Conservation (phyloP, 2,888 invertebrate genomes). For the Ariolimax columbianus region DNA sequence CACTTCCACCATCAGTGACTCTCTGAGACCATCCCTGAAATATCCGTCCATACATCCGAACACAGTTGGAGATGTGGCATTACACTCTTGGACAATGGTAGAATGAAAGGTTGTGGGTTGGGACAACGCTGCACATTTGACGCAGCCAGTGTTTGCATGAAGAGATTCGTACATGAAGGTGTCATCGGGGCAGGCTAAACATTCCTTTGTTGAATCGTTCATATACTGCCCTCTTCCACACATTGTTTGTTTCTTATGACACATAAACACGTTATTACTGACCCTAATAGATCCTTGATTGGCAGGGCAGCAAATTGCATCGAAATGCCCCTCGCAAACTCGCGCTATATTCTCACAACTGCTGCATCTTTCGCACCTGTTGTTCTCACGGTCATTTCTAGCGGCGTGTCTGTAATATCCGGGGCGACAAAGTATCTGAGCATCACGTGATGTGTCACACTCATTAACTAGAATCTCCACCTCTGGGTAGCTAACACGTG, state of each 20-base stretch:
- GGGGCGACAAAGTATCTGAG: not conserved
- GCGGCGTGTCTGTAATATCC: slow-evolving; percentile 22
- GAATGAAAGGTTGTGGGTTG: not conserved
- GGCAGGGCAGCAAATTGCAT: not conserved
- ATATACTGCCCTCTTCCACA: not conserved
- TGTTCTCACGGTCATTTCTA: not conserved
- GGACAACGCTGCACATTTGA: not conserved
- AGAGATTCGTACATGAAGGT: not conserved
- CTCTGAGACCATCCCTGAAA: not conserved
- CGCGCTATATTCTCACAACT: not conserved
- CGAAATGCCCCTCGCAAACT: not conserved
- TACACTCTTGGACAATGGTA: not conserved
- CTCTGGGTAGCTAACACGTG: not conserved
- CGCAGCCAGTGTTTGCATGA: not conserved
- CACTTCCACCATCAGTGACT: not conserved
- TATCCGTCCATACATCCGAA: slow-evolving; percentile 3
- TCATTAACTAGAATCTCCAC: not conserved
- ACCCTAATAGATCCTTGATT: not conserved
- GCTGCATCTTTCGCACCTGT: not conserved
- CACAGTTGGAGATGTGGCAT: not conserved
- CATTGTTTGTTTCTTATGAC: not conserved
- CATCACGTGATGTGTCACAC: not conserved
- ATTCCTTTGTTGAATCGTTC: not conserved
- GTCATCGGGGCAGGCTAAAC: not conserved
- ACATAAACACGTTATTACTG: not conserved